Evolutionary conservation across 2,113 vertebrate species (phyloP).

Genomic region (Pelecanus crispus): DNA sequence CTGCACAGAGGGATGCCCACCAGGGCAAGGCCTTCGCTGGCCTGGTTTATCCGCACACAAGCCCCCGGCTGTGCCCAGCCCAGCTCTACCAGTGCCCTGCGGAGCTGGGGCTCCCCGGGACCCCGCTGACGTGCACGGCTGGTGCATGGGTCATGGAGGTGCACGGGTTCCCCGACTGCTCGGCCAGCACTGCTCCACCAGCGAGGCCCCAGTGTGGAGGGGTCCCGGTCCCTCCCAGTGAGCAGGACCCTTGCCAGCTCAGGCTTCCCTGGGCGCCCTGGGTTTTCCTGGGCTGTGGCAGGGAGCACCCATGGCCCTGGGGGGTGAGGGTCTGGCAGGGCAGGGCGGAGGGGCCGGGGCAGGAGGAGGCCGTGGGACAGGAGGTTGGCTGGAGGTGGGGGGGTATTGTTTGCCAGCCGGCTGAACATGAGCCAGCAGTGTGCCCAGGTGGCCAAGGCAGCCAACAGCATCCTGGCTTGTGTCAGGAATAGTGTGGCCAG

Average conservation of each 20-base stretch:
- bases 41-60: background rate
- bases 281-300: background rate
- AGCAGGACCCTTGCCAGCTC: background rate
- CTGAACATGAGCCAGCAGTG: no score
- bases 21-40: background rate
- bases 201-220: no score
- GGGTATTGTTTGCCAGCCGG: no score
- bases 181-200: background rate
- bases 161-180: rapidly evolving
- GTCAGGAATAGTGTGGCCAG: no score
- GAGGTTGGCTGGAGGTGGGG: background rate
- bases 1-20: background rate
- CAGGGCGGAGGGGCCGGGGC: background rate
- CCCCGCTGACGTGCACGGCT: rapidly evolving
- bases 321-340: no score
- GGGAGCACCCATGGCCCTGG: background rate
- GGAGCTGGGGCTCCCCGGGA: background rate
- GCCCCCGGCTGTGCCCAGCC: background rate
- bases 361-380: background rate
- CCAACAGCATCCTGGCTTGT: no score
- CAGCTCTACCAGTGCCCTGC: background rate
- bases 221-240: rapidly evolving
- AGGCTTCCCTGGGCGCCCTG: background rate
- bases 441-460: no score
- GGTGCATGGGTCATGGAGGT: background rate